These are phyloP conservation scores for Gobionotothen gibberifrons DNA, from an alignment of 2,797 vertebrate species.

Conservation along the genomic window DNA sequence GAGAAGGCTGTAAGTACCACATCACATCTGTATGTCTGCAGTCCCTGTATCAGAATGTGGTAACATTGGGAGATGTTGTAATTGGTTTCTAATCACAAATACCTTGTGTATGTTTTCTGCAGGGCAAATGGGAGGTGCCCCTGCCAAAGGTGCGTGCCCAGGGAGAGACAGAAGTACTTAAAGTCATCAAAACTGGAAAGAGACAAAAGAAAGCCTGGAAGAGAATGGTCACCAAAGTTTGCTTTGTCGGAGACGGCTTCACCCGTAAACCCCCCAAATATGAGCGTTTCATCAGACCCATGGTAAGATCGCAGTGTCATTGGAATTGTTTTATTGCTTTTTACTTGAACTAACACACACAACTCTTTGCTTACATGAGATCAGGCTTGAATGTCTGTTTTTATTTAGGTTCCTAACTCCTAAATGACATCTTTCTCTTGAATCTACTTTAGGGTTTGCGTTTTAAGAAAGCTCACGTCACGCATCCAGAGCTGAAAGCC, in stretches of 20 bases:
- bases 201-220: constrained; percentile 99
- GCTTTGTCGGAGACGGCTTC: constrained; percentile 97
- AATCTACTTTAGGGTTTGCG: constrained; percentile 89
- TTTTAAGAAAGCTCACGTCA: constrained; percentile 98
- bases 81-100: background rate
- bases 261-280: constrained; percentile 98
- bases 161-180: constrained; percentile 97
- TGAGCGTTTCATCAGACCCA: constrained; percentile 97
- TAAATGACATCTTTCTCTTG: background rate
- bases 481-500: constrained; percentile 98
- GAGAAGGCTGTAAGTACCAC: constrained; percentile 94
- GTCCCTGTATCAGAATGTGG: background rate
- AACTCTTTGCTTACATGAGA: background rate
- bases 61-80: background rate
- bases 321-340: background rate
- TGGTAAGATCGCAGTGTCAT: constrained; percentile 83
- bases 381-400: background rate
- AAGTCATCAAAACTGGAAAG: constrained; percentile 96
- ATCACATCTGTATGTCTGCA: background rate
- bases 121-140: constrained; percentile 99
- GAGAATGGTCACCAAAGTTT: constrained; percentile 99
- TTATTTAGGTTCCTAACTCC: background rate
- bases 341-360: background rate
- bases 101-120: background rate
- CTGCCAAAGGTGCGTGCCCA: constrained; percentile 97